Percentiles rank a stretch among this genome's conserved stretches.
Evolutionary conservation across 1,140 invertebrate genomes (phyloP).

Genomic region (Aphaenogaster ashmeadi): DNA sequence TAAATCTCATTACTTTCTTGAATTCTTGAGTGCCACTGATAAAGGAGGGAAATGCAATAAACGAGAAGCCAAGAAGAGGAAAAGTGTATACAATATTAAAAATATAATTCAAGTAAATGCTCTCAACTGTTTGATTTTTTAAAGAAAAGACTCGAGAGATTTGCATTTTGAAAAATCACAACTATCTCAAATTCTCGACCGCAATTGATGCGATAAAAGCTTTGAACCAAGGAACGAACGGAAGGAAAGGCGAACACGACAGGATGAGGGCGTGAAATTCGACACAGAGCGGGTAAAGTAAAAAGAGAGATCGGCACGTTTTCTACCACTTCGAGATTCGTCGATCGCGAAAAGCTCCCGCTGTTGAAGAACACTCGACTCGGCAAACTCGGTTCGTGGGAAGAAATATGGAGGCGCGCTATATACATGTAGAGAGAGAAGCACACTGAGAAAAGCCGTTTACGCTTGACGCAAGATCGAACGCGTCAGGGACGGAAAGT

Average conservation of each 20-base stretch:
- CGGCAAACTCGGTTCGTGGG: slow-evolving; percentile 11
- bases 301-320: slow-evolving; percentile 9
- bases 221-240: not conserved
- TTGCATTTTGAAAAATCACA: not conserved
- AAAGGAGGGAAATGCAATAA: not conserved
- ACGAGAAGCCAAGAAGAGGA: not conserved
- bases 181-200: not conserved
- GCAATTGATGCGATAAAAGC: not conserved
- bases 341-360: slow-evolving; percentile 57
- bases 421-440: not conserved
- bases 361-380: slow-evolving; percentile 54
- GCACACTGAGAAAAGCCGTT: slow-evolving; percentile 19
- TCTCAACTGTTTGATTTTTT: not conserved
- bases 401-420: slow-evolving; percentile 11
- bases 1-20: not conserved
- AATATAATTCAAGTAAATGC: not conserved
- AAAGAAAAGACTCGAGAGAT: not conserved
- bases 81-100: slow-evolving; percentile 22
- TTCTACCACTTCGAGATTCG: slow-evolving; percentile 36
- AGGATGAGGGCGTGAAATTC: not conserved
- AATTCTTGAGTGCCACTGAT: not conserved
- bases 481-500: slow-evolving; percentile 24
- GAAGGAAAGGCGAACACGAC: not conserved
- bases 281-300: not conserved
- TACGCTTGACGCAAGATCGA: slow-evolving; percentile 52